Base-by-base conservation (phyloP, 2,888 invertebrate species). In the Drosophila fungiperda region DNA sequence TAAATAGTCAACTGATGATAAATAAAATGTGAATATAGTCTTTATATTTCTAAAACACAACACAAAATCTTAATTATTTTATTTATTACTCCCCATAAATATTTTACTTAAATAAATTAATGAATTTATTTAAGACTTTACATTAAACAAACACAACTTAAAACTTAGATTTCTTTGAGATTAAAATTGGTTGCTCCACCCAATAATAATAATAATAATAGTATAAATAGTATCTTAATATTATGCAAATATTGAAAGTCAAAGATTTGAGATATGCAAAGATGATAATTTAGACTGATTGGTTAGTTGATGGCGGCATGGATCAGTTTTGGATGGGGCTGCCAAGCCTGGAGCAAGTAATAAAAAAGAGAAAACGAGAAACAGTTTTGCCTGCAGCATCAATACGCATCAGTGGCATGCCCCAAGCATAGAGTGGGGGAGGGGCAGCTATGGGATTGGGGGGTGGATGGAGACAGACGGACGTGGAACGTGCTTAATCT, bases 401-500 rank as follows among this genome's bases (percentile, higher is more conserved):
- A 89, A 89, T 86, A 86, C 83, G 87, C 85, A 89, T 86, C 90
- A 86, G 81, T 78, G 73, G 65, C 23, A 55, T 17, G 58, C 38
- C 61, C 53, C 65, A 29, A 26, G 33, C n/a, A 54, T 7, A 29
- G 8, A 26, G 12, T 12, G 9, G 26, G 9, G 17, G 12, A 5
- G 23, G 15, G 20, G 23, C 23, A 29, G 29, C 5, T 29, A 29
- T 15, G 45, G 4, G 8, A 26, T 45, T 23, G 3, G 15, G 45
- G 45, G 45, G 15, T 45, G 15, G 23, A 26, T 20, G 5, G 40
- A 73, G 64, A 48, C 70, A 77, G 87, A 64, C 80, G 78, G 45
- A 45, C 66, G 69, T 69, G 78, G 72, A 87, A 87, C 90, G 87
- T 90, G 87, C 87, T 85, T 90, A 85, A 88, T 88, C 87, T 90